Evolutionary conservation across 2,113 vertebrate genomes (phyloP).

Genomic region (Elephantulus edwardii): DNA sequence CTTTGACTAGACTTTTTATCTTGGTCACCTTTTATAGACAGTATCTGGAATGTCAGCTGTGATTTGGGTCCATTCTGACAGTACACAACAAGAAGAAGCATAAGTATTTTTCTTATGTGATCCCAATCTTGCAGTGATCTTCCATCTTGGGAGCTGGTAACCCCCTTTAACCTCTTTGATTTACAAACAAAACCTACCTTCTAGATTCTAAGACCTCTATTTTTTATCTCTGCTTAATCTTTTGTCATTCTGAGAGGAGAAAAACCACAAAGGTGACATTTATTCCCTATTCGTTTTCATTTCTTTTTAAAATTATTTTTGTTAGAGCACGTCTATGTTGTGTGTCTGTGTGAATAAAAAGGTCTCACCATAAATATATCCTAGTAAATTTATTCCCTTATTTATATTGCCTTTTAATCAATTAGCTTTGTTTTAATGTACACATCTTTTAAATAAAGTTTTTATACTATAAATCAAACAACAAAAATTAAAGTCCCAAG

Average conservation of each 20-base stretch:
- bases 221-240: neutral
- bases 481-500: neutral
- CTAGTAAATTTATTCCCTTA: neutral
- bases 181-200: neutral
- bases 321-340: neutral
- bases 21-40: neutral
- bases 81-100: no score
- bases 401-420: neutral
- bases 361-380: neutral
- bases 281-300: neutral
- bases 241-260: neutral
- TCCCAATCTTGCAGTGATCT: neutral
- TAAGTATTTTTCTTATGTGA: neutral
- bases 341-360: neutral
- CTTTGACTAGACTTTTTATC: neutral
- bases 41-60: no score
- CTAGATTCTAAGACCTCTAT: no score
- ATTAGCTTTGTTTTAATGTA: slow-evolving; percentile 1
- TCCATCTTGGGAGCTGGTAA: fast-evolving
- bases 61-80: no score
- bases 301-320: neutral
- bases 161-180: fast-evolving
- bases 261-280: neutral
- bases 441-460: neutral
- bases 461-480: slow-evolving; percentile 23